These are phyloP conservation scores for Brachyistius frenatus DNA, from an alignment of 2,113 vertebrate genomes.

Conservation along the genomic window DNA sequence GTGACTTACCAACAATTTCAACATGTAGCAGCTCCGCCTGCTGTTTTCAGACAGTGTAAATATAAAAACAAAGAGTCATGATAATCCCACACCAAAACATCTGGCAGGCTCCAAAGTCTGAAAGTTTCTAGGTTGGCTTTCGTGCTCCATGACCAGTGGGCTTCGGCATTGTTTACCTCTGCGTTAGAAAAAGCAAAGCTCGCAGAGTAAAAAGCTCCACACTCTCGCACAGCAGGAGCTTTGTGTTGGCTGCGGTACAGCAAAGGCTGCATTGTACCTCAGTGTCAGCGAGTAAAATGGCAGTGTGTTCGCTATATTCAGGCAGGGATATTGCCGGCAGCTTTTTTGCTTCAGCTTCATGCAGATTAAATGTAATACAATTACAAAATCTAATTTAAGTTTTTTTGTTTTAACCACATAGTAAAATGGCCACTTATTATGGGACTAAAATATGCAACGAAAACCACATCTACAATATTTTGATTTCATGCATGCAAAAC, in stretches of 20 bases:
- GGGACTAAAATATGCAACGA: conserved; percentile 18
- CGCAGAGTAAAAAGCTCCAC: conserved; percentile 49
- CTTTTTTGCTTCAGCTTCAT: conserved; percentile 32
- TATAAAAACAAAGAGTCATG: conserved; percentile 5
- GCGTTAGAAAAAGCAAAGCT: conserved; percentile 57
- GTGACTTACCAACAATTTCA: not conserved
- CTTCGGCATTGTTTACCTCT: conserved; percentile 27
- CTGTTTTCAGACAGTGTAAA: conserved; percentile 24
- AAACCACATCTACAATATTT: conserved; percentile 28
- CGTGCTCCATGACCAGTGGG: conserved; percentile 22
- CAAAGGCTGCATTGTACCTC: conserved; percentile 58
- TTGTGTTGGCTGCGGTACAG: conserved; percentile 58
- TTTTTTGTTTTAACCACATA: conserved; percentile 22
- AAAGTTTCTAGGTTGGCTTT: conserved; percentile 37
- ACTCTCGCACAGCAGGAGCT: conserved; percentile 57
- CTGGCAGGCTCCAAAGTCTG: conserved; percentile 3
- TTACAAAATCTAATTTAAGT: conserved; percentile 23
- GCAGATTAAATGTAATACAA: conserved; percentile 48
- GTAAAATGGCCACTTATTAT: conserved; percentile 7
- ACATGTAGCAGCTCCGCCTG: conserved; percentile 1
- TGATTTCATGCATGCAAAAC: conserved; percentile 24
- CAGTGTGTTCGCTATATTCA: conserved; percentile 29
- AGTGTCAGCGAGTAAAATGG: conserved; percentile 46
- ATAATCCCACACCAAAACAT: conserved; percentile 39
- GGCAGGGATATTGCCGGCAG: conserved; percentile 27